These are phyloP conservation scores for Prorops nasuta DNA, from an alignment of 1,140 invertebrate genomes.

Conservation along the genomic window DNA sequence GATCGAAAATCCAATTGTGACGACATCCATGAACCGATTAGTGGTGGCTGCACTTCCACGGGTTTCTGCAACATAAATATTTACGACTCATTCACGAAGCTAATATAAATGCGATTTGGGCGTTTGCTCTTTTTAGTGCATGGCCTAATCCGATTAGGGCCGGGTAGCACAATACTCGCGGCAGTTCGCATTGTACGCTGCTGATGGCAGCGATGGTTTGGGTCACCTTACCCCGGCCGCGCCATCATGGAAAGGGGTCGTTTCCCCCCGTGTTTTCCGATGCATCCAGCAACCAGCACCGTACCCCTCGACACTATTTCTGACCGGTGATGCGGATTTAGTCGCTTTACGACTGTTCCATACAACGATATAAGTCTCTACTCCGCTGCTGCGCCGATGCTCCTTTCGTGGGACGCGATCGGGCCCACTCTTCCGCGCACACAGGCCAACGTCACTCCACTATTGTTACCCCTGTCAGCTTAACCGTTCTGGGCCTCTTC, in stretches of 20 bases:
- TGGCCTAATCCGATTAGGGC: slow-evolving; percentile 47
- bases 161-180: slow-evolving; percentile 29
- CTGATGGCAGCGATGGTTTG: too few species aligned
- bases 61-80: slow-evolving; percentile 53
- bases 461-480: slow-evolving; percentile 1
- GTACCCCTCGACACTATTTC: slow-evolving; percentile 18
- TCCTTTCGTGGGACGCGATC: slow-evolving; percentile 20
- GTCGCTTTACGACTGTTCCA: slow-evolving; percentile 39
- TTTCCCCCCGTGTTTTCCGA: slow-evolving; percentile 17
- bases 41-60: slow-evolving; percentile 38
- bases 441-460: slow-evolving; percentile 1
- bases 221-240: slow-evolving; percentile 18
- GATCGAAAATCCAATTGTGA: slow-evolving; percentile 41
- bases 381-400: slow-evolving; percentile 21
- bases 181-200: slow-evolving; percentile 25
- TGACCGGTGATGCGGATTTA: slow-evolving; percentile 44
- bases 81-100: slow-evolving; percentile 57
- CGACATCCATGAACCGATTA: slow-evolving; percentile 51
- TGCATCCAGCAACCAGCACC: slow-evolving; percentile 9
- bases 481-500: too few species aligned
- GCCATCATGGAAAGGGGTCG: slow-evolving; percentile 22
- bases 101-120: slow-evolving; percentile 59
- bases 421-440: slow-evolving; percentile 12
- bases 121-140: slow-evolving; percentile 56
- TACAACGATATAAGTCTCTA: slow-evolving; percentile 37